A percentile compares a stretch with the other conserved stretches of the same genome.
Evolutionary conservation across 2,797 vertebrate genomes (phyloP).

Genomic region (Darevskia nairensis): DNA sequence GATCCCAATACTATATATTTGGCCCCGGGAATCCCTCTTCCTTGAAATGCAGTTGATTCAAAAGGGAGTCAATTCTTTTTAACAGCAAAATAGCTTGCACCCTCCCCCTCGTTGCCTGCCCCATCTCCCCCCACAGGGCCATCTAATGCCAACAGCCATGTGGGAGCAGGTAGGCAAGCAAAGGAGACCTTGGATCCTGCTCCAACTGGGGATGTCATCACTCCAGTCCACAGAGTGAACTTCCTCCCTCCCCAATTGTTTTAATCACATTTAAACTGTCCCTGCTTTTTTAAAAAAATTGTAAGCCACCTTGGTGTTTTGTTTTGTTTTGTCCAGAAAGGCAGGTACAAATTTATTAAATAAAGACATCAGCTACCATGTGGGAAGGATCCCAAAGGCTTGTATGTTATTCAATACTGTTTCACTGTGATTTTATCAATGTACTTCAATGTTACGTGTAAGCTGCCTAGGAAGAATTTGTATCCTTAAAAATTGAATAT

Average conservation of each 20-base stretch:
- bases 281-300: not conserved
- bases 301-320: not conserved
- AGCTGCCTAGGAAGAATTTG: conserved; percentile 25
- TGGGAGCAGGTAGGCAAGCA: not conserved
- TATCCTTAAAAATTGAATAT: not conserved
- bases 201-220: not conserved
- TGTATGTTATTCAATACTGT: not conserved
- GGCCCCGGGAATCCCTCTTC: not conserved
- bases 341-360: not conserved
- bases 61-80: not conserved
- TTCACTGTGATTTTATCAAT: not conserved
- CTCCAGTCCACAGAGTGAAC: too few species aligned
- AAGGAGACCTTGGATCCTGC: not conserved
- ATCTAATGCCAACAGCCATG: too few species aligned
- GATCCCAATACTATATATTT: not conserved
- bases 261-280: not conserved
- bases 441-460: not conserved
- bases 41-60: not conserved
- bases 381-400: not conserved
- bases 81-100: not conserved
- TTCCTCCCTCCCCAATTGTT: not conserved
- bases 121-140: not conserved
- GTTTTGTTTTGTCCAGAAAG: not conserved
- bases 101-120: not conserved
- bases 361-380: not conserved